Evolutionary conservation across 2,888 invertebrate species (phyloP), one percentile per base, ranked within the genome.

Genomic region (Lepidochrysops patricia): DNA sequence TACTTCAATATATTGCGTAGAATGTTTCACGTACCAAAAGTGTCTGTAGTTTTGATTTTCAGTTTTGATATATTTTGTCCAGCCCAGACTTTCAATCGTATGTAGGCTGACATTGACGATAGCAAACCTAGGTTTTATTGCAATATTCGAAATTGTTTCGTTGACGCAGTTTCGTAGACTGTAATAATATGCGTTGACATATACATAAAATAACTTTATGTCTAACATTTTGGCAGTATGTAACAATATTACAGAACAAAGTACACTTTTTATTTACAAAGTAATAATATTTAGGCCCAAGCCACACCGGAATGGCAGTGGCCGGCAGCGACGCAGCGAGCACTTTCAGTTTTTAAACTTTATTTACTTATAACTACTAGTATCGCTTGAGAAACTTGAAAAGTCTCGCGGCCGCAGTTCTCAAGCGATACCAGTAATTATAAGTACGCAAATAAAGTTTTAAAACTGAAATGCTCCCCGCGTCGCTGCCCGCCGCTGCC

Each of bases 121-220:
- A 54, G 29, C 23, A 32, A 54, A 54, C 54, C 54, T 54, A 54
- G 7, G 19, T 54, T 52, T 19, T 19, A 54, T 54, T 32, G 29
- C 54, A 54, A 54, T 54, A 54, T 29, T 54, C 54, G 32, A 29
- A 54, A 54, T 52, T 52, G 29, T 54, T 29, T 32, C 29, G 54
- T 54, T 29, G 54, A 54, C 32, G 54, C 19, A 29, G 54, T 32
- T 54, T 54, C 19, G 32, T 19, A 54, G 54, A 54, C 54, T 54
- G 54, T 54, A 54, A 54, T 54, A 54, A 54, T 32, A 32, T 52
- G 26, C 9, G 54, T 54, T 54, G 54, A 54, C 29, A 54, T 54
- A 54, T 43, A 54, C 29, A 54, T 54, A 54, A 19, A 54, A 54
- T 12, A 32, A 54, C 32, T 32, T 54, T 19, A 54, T 43, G 12